These are phyloP conservation scores for Noctua pronuba DNA, from an alignment of 2,888 invertebrate genomes.

Conservation along the genomic window DNA sequence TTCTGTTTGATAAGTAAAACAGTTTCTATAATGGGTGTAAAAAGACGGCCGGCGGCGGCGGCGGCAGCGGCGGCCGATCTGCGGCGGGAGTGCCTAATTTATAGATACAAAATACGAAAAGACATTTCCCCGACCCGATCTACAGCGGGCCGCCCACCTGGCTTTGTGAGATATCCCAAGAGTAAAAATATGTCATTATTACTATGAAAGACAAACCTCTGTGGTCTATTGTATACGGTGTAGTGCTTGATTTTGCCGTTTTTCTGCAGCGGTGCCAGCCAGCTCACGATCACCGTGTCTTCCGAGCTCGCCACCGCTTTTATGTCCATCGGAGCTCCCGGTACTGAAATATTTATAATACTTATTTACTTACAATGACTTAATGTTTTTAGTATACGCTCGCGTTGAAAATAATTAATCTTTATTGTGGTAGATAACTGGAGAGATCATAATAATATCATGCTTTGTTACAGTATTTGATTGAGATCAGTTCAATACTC, in stretches of 20 bases:
- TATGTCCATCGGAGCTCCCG: slow-evolving; percentile 95
- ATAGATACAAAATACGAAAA: too few relatives aligned
- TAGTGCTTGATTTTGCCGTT: slow-evolving; percentile 96
- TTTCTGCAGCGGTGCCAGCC: slow-evolving; percentile 95
- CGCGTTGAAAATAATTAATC: not conserved
- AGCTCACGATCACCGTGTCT: slow-evolving; percentile 95
- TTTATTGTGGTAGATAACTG: not conserved
- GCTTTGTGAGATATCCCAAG: not conserved
- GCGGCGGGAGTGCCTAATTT: too few relatives aligned
- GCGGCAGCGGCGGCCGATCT: too few relatives aligned
- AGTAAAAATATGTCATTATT: not conserved
- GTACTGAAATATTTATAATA: slow-evolving; percentile 89
- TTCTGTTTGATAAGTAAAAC: slow-evolving; percentile 71
- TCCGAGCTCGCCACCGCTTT: slow-evolving; percentile 95
- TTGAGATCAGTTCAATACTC: slow-evolving; percentile 63
- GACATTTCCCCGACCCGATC: too few relatives aligned
- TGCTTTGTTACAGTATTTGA: not conserved
- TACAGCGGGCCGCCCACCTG: not conserved
- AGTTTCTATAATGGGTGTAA: not conserved
- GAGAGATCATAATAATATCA: not conserved
- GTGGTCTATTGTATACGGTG: slow-evolving; percentile 93
- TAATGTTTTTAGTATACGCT: not conserved
- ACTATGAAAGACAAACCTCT: slow-evolving; percentile 72
- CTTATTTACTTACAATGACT: too few relatives aligned
- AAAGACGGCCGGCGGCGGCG: too few relatives aligned